Evolutionary conservation across 2,797 vertebrate species (phyloP).

Genomic region (Pagetopsis macropterus): DNA sequence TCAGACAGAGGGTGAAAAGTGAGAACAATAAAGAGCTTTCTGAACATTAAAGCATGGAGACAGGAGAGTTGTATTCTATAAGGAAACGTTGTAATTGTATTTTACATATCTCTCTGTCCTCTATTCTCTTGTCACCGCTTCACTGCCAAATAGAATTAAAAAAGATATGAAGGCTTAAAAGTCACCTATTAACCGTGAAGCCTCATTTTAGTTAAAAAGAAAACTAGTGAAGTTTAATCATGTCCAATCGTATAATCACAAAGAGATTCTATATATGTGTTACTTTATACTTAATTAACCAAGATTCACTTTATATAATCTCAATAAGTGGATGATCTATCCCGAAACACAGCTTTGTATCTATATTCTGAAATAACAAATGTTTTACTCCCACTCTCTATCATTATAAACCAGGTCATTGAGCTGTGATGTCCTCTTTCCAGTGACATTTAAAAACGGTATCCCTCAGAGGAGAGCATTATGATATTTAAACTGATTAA

Average conservation of each 20-base stretch:
- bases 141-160: background rate
- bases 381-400: background rate
- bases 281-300: too few relatives aligned
- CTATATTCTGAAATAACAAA: background rate
- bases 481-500: constrained; percentile 27
- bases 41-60: too few relatives aligned
- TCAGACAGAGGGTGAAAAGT: too few relatives aligned
- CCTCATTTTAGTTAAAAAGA: background rate
- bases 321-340: background rate
- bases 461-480: background rate
- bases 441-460: constrained; percentile 21
- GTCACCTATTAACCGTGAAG: background rate
- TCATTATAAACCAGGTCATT: constrained; percentile 16
- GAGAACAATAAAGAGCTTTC: too few relatives aligned
- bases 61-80: background rate
- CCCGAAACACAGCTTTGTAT: background rate
- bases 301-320: background rate
- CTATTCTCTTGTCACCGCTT: background rate
- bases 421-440: constrained; percentile 13
- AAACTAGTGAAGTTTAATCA: background rate
- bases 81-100: background rate
- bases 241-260: background rate
- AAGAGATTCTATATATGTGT: background rate
- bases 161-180: background rate
- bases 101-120: background rate